Conservation (phyloP, 1,140 invertebrate genomes). For the Anoplolepis gracilipes region DNA sequence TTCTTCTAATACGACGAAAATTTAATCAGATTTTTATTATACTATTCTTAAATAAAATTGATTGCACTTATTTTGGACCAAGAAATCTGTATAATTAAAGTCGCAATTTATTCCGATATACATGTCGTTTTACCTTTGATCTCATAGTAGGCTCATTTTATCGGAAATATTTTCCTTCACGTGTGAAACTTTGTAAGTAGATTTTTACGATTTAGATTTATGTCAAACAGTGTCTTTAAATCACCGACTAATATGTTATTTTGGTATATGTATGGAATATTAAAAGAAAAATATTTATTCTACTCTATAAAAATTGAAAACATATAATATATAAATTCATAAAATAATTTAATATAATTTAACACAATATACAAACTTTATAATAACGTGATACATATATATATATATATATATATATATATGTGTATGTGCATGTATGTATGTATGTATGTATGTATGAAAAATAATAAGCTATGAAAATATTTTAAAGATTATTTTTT, state of each 20-base stretch:
- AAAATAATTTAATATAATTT: conserved; percentile 14
- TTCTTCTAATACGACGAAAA: not conserved
- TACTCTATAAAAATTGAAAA: not conserved
- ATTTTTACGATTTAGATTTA: not conserved
- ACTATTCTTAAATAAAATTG: conserved; percentile 4
- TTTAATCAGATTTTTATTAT: conserved; percentile 8
- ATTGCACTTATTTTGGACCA: conserved; percentile 30
- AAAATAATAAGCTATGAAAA: not conserved
- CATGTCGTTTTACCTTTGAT: conserved; percentile 13
- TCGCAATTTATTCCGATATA: not conserved
- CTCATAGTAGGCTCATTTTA: not conserved
- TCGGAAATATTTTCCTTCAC: not conserved
- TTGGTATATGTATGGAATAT: not conserved
- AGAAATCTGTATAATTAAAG: conserved; percentile 19
- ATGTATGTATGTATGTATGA: too few relatives aligned
- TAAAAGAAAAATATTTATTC: not conserved
- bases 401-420: too few relatives aligned
- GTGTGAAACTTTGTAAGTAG: not conserved
- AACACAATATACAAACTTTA: not conserved
- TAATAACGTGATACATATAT: not conserved
- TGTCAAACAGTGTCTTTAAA: conserved; percentile 1
- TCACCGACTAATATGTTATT: not conserved
- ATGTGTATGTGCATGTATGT: too few relatives aligned
- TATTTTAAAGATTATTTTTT: not conserved
- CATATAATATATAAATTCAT: not conserved